Evolutionary conservation across 2,888 invertebrate genomes (phyloP).

Genomic region (Trachelus stipa): DNA sequence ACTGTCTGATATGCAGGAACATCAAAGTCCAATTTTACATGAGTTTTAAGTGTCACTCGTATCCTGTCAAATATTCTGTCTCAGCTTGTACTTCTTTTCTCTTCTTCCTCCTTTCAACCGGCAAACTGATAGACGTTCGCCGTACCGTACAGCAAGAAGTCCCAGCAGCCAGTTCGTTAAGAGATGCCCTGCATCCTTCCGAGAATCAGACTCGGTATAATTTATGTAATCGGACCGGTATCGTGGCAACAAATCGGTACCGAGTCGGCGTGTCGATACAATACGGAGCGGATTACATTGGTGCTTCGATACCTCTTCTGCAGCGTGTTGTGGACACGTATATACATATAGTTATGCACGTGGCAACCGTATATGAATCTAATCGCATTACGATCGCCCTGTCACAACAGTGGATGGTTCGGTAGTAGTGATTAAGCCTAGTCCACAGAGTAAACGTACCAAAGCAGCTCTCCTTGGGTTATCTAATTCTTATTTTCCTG

Average conservation of each 20-base stretch:
- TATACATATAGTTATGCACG: background rate
- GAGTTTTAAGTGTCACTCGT: background rate
- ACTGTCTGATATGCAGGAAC: background rate
- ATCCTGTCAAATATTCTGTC: background rate
- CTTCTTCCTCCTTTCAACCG: background rate
- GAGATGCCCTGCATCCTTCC: background rate
- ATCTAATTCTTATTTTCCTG: background rate
- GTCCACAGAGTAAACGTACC: background rate
- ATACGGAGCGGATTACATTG: constrained; percentile 36
- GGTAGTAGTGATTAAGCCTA: background rate
- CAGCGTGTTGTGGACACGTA: background rate
- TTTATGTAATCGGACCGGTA: constrained; percentile 29
- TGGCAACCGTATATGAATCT: background rate
- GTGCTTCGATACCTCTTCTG: constrained; percentile 20
- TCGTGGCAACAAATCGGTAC: constrained; percentile 21
- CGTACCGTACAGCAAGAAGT: background rate
- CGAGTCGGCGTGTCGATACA: constrained; percentile 21
- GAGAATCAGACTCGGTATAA: constrained; percentile 1
- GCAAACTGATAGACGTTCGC: background rate
- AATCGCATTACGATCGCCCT: constrained; percentile 1
- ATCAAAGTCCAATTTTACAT: background rate
- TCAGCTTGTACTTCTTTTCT: background rate
- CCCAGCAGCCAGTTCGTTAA: background rate
- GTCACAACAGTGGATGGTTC: background rate
- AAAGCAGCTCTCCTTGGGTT: background rate